Evolutionary conservation across 2,113 vertebrate species (phyloP).

Genomic region (Tragelaphus scriptus): DNA sequence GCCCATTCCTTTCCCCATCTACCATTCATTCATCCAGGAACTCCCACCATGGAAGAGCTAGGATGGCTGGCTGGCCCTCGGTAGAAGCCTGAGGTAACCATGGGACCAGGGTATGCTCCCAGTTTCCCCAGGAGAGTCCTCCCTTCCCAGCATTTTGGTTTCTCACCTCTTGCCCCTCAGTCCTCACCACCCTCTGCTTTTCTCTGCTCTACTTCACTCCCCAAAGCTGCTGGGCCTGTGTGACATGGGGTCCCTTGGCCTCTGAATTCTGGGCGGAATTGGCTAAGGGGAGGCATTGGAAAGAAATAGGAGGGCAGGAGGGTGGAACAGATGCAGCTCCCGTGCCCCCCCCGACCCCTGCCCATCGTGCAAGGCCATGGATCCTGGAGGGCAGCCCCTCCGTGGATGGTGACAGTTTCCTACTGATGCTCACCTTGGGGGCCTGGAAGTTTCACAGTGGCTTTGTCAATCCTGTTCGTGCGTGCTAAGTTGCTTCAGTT

Average conservation of each 20-base stretch:
- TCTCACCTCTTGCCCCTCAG: not conserved
- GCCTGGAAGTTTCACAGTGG: not conserved
- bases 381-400: not conserved
- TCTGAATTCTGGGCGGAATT: not conserved
- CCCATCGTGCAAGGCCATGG: not conserved
- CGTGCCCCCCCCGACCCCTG: rapidly evolving
- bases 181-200: not conserved
- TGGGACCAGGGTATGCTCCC: not conserved
- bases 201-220: not conserved
- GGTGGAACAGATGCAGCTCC: not conserved
- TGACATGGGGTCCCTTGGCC: not conserved
- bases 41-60: not conserved
- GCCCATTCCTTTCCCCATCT: not conserved
- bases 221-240: too few relatives aligned
- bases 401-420: not conserved
- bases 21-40: not conserved
- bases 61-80: not conserved
- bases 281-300: not conserved
- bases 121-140: not conserved
- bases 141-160: not conserved
- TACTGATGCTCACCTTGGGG: not conserved
- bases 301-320: not conserved
- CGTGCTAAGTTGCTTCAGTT: not conserved
- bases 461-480: not conserved
- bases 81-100: not conserved